Evolutionary conservation across 37 sponge, comb jelly and placozoan genomes (phyloP).

Genomic region (Chondrosia reniformis): DNA sequence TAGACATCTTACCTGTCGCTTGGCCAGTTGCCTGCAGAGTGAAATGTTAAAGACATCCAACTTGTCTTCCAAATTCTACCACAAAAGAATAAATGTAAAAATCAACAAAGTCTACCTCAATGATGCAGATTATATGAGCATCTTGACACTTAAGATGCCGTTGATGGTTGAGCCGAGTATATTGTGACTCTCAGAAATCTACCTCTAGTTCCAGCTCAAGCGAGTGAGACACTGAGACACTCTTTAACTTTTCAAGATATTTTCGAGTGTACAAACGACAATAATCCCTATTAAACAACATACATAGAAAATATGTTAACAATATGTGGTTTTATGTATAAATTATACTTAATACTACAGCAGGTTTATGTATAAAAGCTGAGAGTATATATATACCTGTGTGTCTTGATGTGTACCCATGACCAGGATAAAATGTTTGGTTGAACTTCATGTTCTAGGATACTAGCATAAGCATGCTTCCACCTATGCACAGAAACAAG

Average conservation of each 20-base stretch:
- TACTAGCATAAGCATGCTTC: slow-evolving; percentile 67
- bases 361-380: not conserved
- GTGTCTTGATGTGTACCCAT: slow-evolving; percentile 72
- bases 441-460: slow-evolving; percentile 66
- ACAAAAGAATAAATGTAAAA: not conserved
- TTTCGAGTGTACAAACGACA: slow-evolving; percentile 39
- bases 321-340: not conserved
- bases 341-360: not conserved
- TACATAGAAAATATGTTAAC: not conserved
- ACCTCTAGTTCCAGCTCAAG: slow-evolving; percentile 61
- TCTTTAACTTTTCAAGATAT: slow-evolving; percentile 59
- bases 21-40: slow-evolving; percentile 45
- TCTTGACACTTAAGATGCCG: no score
- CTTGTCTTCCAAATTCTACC: slow-evolving; percentile 56
- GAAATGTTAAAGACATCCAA: slow-evolving; percentile 79
- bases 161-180: no score
- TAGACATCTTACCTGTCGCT: not conserved
- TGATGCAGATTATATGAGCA: no score
- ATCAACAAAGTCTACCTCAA: no score
- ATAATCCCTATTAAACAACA: slow-evolving; percentile 15
- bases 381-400: slow-evolving; percentile 58
- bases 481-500: slow-evolving; percentile 42
- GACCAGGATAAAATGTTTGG: slow-evolving; percentile 59
- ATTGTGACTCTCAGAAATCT: no score
- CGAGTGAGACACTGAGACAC: slow-evolving; percentile 35